Conservation (phyloP, 2,113 vertebrate genomes). For the Chaetorhynchus papuensis region DNA sequence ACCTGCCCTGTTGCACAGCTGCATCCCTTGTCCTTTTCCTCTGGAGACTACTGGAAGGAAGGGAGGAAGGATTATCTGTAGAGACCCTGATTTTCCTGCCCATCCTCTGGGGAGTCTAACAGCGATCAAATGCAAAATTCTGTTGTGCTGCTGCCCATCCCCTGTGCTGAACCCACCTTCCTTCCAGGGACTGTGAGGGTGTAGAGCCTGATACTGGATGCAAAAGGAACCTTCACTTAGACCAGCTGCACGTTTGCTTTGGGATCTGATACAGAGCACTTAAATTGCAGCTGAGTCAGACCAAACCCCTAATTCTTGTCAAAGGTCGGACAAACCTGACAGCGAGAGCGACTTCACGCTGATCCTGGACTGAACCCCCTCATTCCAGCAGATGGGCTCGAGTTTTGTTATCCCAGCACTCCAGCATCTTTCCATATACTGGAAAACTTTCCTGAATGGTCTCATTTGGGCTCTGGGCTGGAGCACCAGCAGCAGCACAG, state of each 20-base stretch:
- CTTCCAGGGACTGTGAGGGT: background rate
- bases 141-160: background rate
- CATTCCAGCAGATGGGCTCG: rapidly evolving
- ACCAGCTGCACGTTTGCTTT: background rate
- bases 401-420: background rate
- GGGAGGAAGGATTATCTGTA: background rate
- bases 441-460: background rate
- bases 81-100: background rate
- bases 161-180: background rate
- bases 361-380: background rate
- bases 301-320: background rate
- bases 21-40: background rate
- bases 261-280: background rate
- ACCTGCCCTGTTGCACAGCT: background rate
- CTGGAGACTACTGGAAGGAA: background rate
- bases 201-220: background rate
- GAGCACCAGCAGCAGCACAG: rapidly evolving
- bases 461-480: background rate
- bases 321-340: background rate
- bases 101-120: background rate
- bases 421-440: rapidly evolving
- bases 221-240: background rate
- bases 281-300: too few relatives aligned
- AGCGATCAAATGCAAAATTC: background rate
- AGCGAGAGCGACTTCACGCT: rapidly evolving